Evolutionary conservation across 2,113 vertebrate species (phyloP), one percentile per base, ranked within the genome.

Genomic region (Varanus salvator): DNA sequence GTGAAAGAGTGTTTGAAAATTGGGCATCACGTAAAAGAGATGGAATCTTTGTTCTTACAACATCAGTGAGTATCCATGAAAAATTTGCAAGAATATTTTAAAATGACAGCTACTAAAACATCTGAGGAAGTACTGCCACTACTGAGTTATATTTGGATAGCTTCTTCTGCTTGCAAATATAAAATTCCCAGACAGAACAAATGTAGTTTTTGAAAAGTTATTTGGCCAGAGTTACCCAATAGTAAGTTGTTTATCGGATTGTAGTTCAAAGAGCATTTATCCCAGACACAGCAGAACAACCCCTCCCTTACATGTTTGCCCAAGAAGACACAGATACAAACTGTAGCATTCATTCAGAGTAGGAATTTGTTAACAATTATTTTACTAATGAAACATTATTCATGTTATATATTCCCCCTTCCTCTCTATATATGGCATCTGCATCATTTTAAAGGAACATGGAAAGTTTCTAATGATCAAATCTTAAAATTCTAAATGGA

Each of bases 211-310:
- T 89, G 57, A 86, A 92, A 92, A 60, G 23, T 44, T 91, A 93
- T 85, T 74, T 89, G 90, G 52, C 66, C 74, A 8, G 52, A 92
- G 88, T 96, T 94, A 95, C 82, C 90, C 92, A 94, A 91, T 80
- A 94, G 82, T 91, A 92, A 78, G 81, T 94, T 95, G 90, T 94
- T 95, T 95, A 94, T 44, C 89, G 81, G 84, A 90, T 89, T 93
- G 57, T 91, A 94, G 94, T 94, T 95, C 95, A 95, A 96, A 95
- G 95, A 93, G 14, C 90, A 91, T 87, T 93, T 91, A 94, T 90
- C 90, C 57, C 81, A 93, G 93, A 90, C 87, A 93, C 86, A 75
- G 60, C 88, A 64, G 25, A 84, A 93, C 54, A 29, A 3, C 31
- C 48, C 48, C 17, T 80, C 77, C 75, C 1, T 9, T 83, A 84